Conservation (phyloP, 2,888 invertebrate genomes). For the Drosophila meridiana region DNA sequence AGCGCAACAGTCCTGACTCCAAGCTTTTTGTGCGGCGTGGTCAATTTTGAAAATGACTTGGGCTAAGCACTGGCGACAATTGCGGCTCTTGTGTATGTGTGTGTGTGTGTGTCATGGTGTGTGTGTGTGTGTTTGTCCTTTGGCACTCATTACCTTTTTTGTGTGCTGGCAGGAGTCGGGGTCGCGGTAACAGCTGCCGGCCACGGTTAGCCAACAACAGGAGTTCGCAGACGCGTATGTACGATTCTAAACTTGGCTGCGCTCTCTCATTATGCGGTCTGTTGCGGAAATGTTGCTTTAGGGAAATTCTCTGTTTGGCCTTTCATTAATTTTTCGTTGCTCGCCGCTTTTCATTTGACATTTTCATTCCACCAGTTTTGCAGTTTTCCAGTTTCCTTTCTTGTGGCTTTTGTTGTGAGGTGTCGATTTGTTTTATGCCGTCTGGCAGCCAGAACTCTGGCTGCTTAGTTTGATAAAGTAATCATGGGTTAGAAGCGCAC, state of each 20-base stretch:
- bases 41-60: constrained; percentile 80
- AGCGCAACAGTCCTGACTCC: constrained; percentile 48
- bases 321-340: constrained; percentile 71
- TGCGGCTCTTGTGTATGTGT: constrained; percentile 56
- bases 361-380: constrained; percentile 38
- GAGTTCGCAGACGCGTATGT: constrained; percentile 67
- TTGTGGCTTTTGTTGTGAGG: constrained; percentile 59
- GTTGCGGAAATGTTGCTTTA: constrained; percentile 82
- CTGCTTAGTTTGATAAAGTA: constrained; percentile 69
- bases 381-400: constrained; percentile 24
- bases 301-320: constrained; percentile 67
- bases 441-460: constrained; percentile 33
- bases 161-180: constrained; percentile 16
- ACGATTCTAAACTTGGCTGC: constrained; percentile 58
- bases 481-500: constrained; percentile 46
- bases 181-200: constrained; percentile 42
- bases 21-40: constrained; percentile 66
- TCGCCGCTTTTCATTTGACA: constrained; percentile 71
- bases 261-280: constrained; percentile 83
- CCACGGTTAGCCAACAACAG: constrained; percentile 32
- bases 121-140: constrained; percentile 68
- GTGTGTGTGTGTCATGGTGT: constrained; percentile 62
- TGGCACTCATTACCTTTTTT: constrained; percentile 80
- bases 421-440: constrained; percentile 64
- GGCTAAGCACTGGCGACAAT: constrained; percentile 77